Evolutionary conservation across 2,888 invertebrate species (phyloP), one percentile per base, ranked within the genome.

Genomic region (Agrenia bidenticulata): DNA sequence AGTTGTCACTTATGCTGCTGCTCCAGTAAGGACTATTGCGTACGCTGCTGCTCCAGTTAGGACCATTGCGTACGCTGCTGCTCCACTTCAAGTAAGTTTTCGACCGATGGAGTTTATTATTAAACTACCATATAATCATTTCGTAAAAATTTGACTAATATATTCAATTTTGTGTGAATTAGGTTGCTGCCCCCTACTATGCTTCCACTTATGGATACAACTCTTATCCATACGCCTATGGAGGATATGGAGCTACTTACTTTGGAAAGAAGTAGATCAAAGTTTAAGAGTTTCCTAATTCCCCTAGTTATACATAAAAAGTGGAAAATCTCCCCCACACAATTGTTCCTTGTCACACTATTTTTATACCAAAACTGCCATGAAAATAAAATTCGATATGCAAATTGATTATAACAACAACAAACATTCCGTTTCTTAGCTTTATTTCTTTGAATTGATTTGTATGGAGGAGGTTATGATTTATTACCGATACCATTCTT

Each of bases 131-230:
- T 23, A 15, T 19, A 53, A 23, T 39, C 53, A 53, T 37, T 61
- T 53, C 24, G n/a, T 39, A 57, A 1, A 57, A n/a, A 57, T 24
- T 39, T 24, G 53, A 13, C 26, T 45, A 59, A 41, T 39, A 19
- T 24, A n/a, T 58, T 58, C 15, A 42, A 49, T 39, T 32, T 39
- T 19, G 2, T 26, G 32, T 32, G 11, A 17, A 17, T 60, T 24
- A 59, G 24, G 42, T 42, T 4, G 32, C 37, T 32, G 17, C 55
- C 23, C 32, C n/a, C 2, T 24, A 53, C 51, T 15, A 51, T 23
- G 61, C 61, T 53, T 50, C 53, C 11, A 26, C 54, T 54, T 53
- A 53, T 15, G 61, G 53, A 37, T 53, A 54, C 32, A 51, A 49
- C 32, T 49, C 37, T 32, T 60, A 60, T 32, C 32, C 32, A 55